A percentile compares a stretch with the other conserved stretches of the same genome.
Evolutionary conservation across 2,113 vertebrate genomes (phyloP).

Genomic region (Chamaetylas fuelleborni): DNA sequence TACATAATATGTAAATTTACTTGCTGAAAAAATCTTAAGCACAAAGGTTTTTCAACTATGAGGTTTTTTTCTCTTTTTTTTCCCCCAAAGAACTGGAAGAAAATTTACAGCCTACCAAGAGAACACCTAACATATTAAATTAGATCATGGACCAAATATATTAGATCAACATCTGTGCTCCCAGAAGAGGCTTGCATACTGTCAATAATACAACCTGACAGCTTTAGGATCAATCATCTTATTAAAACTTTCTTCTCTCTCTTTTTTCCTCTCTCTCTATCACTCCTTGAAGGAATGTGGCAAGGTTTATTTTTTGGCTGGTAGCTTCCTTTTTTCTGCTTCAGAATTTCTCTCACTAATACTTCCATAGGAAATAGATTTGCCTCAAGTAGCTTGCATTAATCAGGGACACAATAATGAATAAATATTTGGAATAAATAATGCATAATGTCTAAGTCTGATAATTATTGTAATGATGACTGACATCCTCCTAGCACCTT

Average conservation of each 20-base stretch:
- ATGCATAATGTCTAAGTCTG: conserved; percentile 24
- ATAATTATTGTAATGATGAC: conserved; percentile 46
- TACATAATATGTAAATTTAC: neutral
- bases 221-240: conserved; percentile 52
- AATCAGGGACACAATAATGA: conserved; percentile 47
- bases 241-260: conserved; percentile 41
- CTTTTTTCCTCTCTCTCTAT: neutral
- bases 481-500: neutral
- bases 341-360: conserved; percentile 17
- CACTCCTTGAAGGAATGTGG: conserved; percentile 2
- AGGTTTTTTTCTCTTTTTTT: neutral
- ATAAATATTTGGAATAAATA: conserved; percentile 64
- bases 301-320: neutral
- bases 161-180: conserved; percentile 48
- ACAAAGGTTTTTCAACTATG: neutral
- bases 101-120: conserved; percentile 18
- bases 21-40: neutral
- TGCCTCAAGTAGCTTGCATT: conserved; percentile 42
- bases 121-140: conserved; percentile 32
- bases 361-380: conserved; percentile 33
- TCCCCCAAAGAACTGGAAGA: neutral
- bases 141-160: conserved; percentile 31
- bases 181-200: conserved; percentile 38
- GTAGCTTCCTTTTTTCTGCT: neutral
- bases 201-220: conserved; percentile 38